Evolutionary conservation across 1,140 invertebrate species (phyloP).

Genomic region (Limonius californicus): DNA sequence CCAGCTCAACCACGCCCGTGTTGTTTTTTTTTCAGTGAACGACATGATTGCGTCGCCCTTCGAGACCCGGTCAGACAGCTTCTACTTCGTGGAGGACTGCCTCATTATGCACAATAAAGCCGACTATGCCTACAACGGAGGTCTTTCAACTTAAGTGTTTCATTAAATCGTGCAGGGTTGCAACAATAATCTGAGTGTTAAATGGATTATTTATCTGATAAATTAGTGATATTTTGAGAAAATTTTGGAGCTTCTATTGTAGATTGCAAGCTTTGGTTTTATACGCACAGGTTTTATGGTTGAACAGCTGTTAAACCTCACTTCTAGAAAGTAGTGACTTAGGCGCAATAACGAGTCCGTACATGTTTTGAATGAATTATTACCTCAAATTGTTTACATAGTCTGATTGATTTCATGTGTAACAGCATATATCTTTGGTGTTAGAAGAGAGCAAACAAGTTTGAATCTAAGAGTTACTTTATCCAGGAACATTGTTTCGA

Average conservation of each 20-base stretch:
- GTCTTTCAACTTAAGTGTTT: slow-evolving; percentile 31
- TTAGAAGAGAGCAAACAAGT: too few relatives aligned
- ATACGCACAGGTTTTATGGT: not conserved
- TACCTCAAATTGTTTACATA: not conserved
- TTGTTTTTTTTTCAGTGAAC: slow-evolving; percentile 60
- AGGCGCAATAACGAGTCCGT: not conserved
- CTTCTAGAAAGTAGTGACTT: not conserved
- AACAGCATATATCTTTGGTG: too few relatives aligned
- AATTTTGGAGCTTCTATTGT: not conserved
- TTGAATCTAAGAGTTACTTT: too few relatives aligned
- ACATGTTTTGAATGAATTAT: too few relatives aligned
- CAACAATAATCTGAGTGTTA: not conserved
- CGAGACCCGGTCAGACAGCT: slow-evolving; percentile 96
- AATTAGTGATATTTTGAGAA: slow-evolving; percentile 1
- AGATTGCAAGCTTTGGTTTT: not conserved
- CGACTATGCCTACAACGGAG: slow-evolving; percentile 90
- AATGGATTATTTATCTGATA: not conserved
- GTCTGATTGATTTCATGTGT: too few relatives aligned
- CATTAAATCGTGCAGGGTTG: not conserved
- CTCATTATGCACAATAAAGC: slow-evolving; percentile 99
- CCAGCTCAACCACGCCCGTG: not conserved
- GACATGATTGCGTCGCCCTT: slow-evolving; percentile 96
- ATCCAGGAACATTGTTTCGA: too few relatives aligned
- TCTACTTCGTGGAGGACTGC: slow-evolving; percentile 96
- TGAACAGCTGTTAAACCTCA: not conserved